Percentiles rank a stretch among this genome's conserved stretches.
These are phyloP conservation scores for Copidosoma aretas DNA, from an alignment of 2,888 invertebrate species.

Conservation along the genomic window DNA sequence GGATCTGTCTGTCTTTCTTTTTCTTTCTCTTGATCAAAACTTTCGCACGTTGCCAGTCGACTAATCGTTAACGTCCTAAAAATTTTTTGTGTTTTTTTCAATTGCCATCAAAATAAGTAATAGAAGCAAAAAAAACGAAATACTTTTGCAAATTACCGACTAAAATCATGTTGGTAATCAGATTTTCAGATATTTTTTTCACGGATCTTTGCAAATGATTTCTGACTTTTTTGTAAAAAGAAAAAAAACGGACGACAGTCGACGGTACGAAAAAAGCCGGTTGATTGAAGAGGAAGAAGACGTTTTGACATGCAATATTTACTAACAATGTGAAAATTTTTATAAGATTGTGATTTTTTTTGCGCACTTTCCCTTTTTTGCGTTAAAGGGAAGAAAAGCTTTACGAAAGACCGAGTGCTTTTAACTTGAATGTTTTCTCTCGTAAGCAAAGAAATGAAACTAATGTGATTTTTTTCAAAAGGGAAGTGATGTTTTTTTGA, in stretches of 20 bases:
- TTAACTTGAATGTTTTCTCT: constrained; percentile 47
- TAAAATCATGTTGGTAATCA: constrained; percentile 7
- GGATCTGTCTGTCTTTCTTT: constrained; percentile 43
- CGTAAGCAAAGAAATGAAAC: constrained; percentile 47
- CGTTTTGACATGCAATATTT: constrained; percentile 29
- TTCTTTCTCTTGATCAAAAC: constrained; percentile 48
- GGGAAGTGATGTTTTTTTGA: constrained; percentile 60
- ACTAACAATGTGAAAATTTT: constrained; percentile 33
- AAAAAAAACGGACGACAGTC: constrained; percentile 18
- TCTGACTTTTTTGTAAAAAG: constrained; percentile 29
- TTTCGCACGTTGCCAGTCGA: constrained; percentile 49
- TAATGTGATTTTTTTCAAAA: constrained; percentile 61
- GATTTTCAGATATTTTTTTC: constrained; percentile 17
- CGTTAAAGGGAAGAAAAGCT: constrained; percentile 37
- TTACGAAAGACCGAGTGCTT: constrained; percentile 40
- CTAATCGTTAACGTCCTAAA: constrained; percentile 18
- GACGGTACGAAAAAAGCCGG: constrained; percentile 17
- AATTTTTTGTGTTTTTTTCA: neutral
- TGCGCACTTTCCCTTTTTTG: constrained; percentile 33
- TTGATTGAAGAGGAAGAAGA: constrained; percentile 31
- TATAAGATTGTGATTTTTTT: constrained; percentile 26
- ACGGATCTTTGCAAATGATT: constrained; percentile 24
- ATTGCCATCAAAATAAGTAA: constrained; percentile 5
- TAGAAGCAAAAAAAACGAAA: constrained; percentile 30
- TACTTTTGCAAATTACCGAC: constrained; percentile 23